Percentiles rank a stretch among this genome's conserved stretches.
Evolutionary conservation across 1,140 invertebrate genomes (phyloP).

Genomic region (Cephus cinctus): DNA sequence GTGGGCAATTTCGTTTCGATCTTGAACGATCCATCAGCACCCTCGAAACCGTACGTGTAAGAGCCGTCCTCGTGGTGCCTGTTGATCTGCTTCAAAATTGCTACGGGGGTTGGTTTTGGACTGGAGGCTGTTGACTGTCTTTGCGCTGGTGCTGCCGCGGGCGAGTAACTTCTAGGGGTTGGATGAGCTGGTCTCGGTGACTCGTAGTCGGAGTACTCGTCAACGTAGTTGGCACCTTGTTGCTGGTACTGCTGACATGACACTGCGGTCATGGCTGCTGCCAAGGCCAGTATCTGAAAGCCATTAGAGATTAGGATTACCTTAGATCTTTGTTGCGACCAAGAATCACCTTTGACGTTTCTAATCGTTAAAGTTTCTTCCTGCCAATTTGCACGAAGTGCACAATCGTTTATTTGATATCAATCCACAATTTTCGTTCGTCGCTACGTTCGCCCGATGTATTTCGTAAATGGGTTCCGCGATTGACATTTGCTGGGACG

Average conservation of each 20-base stretch:
- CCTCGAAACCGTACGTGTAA: constrained; percentile 85
- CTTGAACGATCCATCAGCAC: constrained; percentile 81
- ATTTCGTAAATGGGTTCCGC: no score
- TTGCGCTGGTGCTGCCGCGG: constrained; percentile 43
- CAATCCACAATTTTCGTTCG: no score
- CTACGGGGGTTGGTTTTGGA: constrained; percentile 67
- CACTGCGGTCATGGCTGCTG: constrained; percentile 40
- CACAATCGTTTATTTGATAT: no score
- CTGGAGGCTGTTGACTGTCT: constrained; percentile 47
- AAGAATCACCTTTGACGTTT: no score
- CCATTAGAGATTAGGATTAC: no score
- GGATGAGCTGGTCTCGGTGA: constrained; percentile 58
- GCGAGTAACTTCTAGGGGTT: constrained; percentile 48
- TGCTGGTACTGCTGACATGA: constrained; percentile 45
- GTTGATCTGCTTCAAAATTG: constrained; percentile 84
- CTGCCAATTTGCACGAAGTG: no score
- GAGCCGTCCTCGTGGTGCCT: constrained; percentile 83
- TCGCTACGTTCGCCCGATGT: no score
- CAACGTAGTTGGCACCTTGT: constrained; percentile 47
- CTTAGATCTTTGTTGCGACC: no score
- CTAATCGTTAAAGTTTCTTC: no score
- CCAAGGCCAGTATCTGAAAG: constrained; percentile 48
- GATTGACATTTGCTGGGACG: no score
- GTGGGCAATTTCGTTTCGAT: constrained; percentile 78
- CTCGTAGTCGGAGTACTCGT: constrained; percentile 64